Evolutionary conservation across 1,140 invertebrate genomes (phyloP).

Genomic region (Drosophila lacteicornis): DNA sequence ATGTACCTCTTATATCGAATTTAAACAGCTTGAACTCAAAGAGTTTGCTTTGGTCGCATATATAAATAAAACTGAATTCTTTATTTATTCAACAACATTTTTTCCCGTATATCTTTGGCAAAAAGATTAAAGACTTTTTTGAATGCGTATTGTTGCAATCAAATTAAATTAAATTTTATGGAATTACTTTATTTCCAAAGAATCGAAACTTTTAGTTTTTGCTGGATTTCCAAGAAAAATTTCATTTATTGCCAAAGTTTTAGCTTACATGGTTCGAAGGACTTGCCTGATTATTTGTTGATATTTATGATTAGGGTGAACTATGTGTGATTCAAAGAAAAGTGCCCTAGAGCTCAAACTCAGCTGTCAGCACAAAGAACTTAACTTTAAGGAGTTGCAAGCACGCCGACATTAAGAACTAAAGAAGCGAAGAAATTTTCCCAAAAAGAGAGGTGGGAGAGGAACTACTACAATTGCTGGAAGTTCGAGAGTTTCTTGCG

Average conservation of each 20-base stretch:
- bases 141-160: no score
- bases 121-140: not conserved
- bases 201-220: not conserved
- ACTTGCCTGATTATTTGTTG: not conserved
- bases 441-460: not conserved
- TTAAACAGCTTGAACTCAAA: no score
- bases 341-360: not conserved
- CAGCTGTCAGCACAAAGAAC: not conserved
- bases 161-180: not conserved
- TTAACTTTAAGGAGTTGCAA: conserved; percentile 3
- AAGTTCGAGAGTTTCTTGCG: conserved; percentile 32
- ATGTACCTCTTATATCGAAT: no score
- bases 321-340: not conserved
- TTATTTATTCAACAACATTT: no score
- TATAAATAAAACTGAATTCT: no score
- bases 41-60: no score
- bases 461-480: conserved; percentile 25
- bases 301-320: not conserved
- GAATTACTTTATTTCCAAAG: not conserved
- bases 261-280: not conserved
- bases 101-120: no score
- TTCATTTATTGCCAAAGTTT: conserved; percentile 3
- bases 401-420: not conserved
- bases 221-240: not conserved
- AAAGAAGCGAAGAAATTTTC: conserved; percentile 4